Evolutionary conservation across 1,140 invertebrate genomes (phyloP).

Genomic region (Ooceraea biroi): DNA sequence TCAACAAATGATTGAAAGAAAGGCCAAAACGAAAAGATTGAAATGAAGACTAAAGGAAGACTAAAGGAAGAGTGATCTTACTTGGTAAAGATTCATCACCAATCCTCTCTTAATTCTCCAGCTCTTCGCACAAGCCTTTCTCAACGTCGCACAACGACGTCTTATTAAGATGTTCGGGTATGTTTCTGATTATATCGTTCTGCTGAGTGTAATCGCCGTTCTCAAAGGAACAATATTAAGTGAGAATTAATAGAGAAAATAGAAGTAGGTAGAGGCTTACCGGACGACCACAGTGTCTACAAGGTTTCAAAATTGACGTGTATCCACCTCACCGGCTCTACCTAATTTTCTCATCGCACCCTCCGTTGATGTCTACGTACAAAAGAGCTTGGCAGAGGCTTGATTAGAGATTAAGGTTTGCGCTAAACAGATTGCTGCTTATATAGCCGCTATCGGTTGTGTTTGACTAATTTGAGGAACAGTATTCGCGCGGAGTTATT

Average conservation of each 20-base stretch:
- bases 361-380: constrained; percentile 70
- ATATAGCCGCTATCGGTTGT: neutral
- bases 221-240: constrained; percentile 20
- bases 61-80: too few species aligned
- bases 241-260: constrained; percentile 42
- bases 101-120: too few species aligned
- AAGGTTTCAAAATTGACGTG: constrained; percentile 81
- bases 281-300: constrained; percentile 75
- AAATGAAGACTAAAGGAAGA: too few species aligned
- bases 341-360: constrained; percentile 72
- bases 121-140: too few species aligned
- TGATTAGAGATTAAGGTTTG: neutral
- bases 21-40: too few species aligned
- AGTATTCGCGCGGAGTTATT: neutral
- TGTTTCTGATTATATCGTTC: too few species aligned
- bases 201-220: neutral
- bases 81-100: too few species aligned
- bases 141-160: too few species aligned
- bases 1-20: too few species aligned
- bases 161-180: too few species aligned
- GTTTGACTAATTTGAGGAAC: neutral
- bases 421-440: constrained; percentile 42
- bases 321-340: constrained; percentile 76
- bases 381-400: constrained; percentile 67
- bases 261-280: constrained; percentile 72